Evolutionary conservation across 2,797 vertebrate species (phyloP), one percentile per base, ranked within the genome.

Genomic region (Aphelocoma californica): DNA sequence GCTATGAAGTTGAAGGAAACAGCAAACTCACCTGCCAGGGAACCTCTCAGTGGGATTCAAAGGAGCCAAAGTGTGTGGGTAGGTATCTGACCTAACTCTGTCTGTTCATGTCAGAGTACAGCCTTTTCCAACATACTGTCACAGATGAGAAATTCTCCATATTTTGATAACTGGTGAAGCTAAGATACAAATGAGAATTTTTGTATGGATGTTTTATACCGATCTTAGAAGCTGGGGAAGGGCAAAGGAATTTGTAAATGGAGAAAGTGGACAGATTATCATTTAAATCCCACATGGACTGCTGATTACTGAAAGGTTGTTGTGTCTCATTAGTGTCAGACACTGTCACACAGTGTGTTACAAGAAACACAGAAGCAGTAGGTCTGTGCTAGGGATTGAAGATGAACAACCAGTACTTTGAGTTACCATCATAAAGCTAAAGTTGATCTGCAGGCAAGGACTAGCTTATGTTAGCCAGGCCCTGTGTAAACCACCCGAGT

Each of bases 61-160:
- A 98, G 92, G 98, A 98, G 81, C 98, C 99, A 57, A 98, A 97
- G 78, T 99, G 99, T 98, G 98, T 99, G 93, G 99, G 99, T 99
- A 99, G 97, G 99, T 98, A 96, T 96, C 69, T 66, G 7, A 18
- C 44, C 36, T 24, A 32, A 21, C 5, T n/a, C 29, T 34, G 2
- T 56, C 50, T 40, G 5, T 73, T 64, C 32, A 4, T 50, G 19
- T 67, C 56, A 38, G 32, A 58, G 8, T 51, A 14, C 16, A 65
- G 20, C 44, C 36, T 82, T 91, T 86, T 57, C 58, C 73, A 32
- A 65, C 4, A 2, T 58, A 10, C 25, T 79, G 20, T 58, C 50
- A 17, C 0, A 3, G 38, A 25, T 71, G 44, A 60, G 20, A 56
- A 90, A 51, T 65, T 47, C 67, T 40, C 19, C 50, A 18, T 84